These are phyloP conservation scores for Caerostris darwini DNA, from an alignment of 1,140 invertebrate genomes.

Conservation along the genomic window DNA sequence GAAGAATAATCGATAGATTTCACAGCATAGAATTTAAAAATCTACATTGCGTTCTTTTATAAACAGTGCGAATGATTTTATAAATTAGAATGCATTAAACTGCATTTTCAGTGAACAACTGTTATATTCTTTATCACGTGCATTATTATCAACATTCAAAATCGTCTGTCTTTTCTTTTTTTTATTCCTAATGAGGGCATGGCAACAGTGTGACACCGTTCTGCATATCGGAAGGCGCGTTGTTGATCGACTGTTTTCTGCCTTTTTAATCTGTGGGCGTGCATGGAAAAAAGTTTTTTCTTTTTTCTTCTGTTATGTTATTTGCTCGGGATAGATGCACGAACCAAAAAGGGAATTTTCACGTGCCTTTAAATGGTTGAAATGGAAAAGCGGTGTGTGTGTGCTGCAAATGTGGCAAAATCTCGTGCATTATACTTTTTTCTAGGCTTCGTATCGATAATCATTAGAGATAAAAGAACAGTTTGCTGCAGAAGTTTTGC, in stretches of 20 bases:
- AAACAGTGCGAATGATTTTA: neutral
- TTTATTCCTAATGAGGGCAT: conserved; percentile 49
- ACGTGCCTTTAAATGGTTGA: conserved; percentile 59
- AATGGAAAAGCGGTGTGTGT: neutral
- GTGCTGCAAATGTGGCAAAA: conserved; percentile 27
- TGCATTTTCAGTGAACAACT: neutral
- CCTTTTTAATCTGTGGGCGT: conserved; percentile 48
- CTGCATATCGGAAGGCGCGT: conserved; percentile 19
- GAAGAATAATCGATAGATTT: no score
- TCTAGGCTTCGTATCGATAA: conserved; percentile 46
- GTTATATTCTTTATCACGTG: neutral
- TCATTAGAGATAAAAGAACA: conserved; percentile 1
- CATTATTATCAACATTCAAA: conserved; percentile 23
- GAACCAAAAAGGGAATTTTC: conserved; percentile 10
- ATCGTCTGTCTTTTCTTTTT: neutral
- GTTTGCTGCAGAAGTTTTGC: conserved; percentile 12
- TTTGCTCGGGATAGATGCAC: conserved; percentile 18
- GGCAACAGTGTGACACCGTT: conserved; percentile 20
- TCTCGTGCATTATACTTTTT: neutral
- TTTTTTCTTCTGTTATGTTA: neutral
- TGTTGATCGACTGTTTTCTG: conserved; percentile 53
- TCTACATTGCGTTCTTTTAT: no score
- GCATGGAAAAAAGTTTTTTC: neutral
- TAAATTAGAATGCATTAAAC: neutral
- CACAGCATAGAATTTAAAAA: no score